Evolutionary conservation across 2,797 vertebrate species (phyloP), one percentile per base, ranked within the genome.

Genomic region (Lithobates pipiens): DNA sequence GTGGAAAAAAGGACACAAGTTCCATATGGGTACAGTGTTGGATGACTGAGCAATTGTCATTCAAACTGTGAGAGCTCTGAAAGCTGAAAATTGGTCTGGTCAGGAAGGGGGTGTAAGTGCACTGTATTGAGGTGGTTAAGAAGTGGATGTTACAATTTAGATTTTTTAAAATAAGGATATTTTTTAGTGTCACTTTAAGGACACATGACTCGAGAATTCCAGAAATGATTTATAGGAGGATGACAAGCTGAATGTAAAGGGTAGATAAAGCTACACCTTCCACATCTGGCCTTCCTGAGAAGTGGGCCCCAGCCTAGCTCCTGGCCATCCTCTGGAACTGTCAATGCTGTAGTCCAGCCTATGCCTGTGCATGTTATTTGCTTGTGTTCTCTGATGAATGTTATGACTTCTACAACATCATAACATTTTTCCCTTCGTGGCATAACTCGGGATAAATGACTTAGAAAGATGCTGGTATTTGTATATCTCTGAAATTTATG

Each of bases 401-500:
- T 65, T 61, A 73, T 74, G 80, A 82, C 63, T 83, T 68, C 61
- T 50, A 76, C 21, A 67, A 50, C 50, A 83, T 67, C 71, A 76
- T 83, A 74, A 68, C 72, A 83, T 83, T 68, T 75, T 75, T 46
- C 29, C 21, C 36, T 81, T 72, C 57, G 18, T 74, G n/a, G 54
- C 36, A 82, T 82, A 74, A 74, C 80, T 82, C 8, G 25, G 23
- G 80, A 57, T 82, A 82, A 82, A 82, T 83, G 39, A 68, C 61
- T 83, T 75, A 76, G 71, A 83, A 83, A 83, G 27, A 75, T 83
- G 27, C 61, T 83, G 81, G 81, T 83, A 83, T 75, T 76, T 82
- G 70, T 74, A 83, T 42, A 68, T 29, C 61, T 67, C 39, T 44
- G 29, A 76, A 76, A 75, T 75, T 34, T 67, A 75, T 83, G 81